Base-by-base conservation (phyloP, 23 tunicate species). In the Trididemnum miniatum region DNA sequence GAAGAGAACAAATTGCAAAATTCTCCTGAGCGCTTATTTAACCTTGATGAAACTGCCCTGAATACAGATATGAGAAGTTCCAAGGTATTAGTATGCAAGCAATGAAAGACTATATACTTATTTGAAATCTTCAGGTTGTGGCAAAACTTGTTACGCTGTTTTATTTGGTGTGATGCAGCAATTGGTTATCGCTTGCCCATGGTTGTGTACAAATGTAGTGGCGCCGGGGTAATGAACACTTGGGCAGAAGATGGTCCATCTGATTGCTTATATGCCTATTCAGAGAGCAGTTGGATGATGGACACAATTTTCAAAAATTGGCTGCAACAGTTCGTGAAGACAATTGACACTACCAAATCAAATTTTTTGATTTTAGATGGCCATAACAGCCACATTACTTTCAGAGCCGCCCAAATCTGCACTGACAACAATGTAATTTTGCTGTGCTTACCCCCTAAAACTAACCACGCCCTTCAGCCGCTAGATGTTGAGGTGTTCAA, bases 391-490 rank as follows among this genome's bases (percentile, higher is more conserved):
- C 54, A 44, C 54, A 44, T 44, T 15, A 44, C 54, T 9, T 44
- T 7, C 54, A 44, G 15, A 7, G 54, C 54, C 9, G 54, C 54
- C 54, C 54, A 7, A 44, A 44, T 44, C 9, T 44, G 54, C 54
- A 44, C 9, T 9, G 15, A 44, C 15, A 44, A 44, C 54, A 44
- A 44, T 15, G 15, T 44, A 9, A 44, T 44, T 44, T 44, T 44
- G 15, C 15, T 44, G 54, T 44, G 54, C 15, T 15, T 44, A 15
- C 54, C 54, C 9, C 54, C 54, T 44, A 44, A 44, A 44, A 9
- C 54, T 44, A 44, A 15, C 54, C 54, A 44, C 5, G 75, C n/a
- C 38, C 38, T 67, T 67, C 75, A 67, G 38, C 75, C 75, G 5
- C 38, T 67, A 30, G 38, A 67, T 67, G 75, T 67, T 32, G 38